Percentiles rank a stretch among this genome's conserved stretches.
Conservation (phyloP, 2,888 invertebrate species). For the Drosophila fungiperda region DNA sequence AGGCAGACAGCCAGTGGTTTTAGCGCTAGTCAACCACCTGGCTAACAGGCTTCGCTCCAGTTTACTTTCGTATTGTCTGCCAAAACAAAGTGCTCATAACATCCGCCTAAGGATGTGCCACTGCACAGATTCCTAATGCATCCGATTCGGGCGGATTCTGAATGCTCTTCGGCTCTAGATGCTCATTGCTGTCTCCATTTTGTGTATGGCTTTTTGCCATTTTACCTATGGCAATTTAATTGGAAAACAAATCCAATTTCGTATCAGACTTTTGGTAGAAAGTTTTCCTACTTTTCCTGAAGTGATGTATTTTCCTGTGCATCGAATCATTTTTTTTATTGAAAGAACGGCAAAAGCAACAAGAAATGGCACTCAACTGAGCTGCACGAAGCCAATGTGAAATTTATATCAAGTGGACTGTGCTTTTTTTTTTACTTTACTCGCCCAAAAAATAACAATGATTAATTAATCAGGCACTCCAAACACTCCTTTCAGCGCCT, state of each 20-base stretch:
- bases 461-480: conserved; percentile 59
- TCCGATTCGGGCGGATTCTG: conserved; percentile 17
- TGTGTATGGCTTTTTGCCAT: conserved; percentile 41
- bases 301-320: background rate
- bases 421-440: conserved; percentile 7
- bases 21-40: conserved; percentile 51
- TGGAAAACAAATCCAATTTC: conserved; percentile 71
- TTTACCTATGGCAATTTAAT: conserved; percentile 71
- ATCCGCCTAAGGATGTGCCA: conserved; percentile 36
- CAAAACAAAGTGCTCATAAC: conserved; percentile 49
- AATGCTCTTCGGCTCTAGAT: background rate
- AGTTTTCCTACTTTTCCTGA: conserved; percentile 40
- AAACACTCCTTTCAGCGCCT: background rate
- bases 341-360: conserved; percentile 7
- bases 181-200: conserved; percentile 21
- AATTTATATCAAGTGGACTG: conserved; percentile 25
- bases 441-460: conserved; percentile 53
- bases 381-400: conserved; percentile 12
- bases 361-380: conserved; percentile 29
- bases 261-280: conserved; percentile 39
- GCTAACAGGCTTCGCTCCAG: conserved; percentile 37
- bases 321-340: conserved; percentile 1
- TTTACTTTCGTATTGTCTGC: conserved; percentile 37
- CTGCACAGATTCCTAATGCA: conserved; percentile 65
- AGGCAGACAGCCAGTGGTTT: background rate